Base-by-base conservation (phyloP, 2,888 invertebrate species). In the Sarcophaga caerulescens region DNA sequence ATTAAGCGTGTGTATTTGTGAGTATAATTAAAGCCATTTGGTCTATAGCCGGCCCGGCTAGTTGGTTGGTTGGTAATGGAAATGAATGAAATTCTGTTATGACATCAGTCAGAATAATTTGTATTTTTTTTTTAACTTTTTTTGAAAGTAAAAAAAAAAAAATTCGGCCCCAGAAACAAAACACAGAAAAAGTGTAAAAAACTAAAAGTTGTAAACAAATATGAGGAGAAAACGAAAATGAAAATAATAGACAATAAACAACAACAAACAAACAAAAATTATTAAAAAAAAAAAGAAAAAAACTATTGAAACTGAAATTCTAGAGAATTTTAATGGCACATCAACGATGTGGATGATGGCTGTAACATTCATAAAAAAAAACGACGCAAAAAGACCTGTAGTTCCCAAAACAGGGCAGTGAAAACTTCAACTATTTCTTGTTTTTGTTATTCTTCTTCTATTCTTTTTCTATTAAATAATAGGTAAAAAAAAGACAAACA, bases 151-250 rank as follows among this genome's bases (percentile, higher is more conserved):
- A 87, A 88, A 88, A 70, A 79, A 82, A 85, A 76, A 35, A 77
- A 63, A 47, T 8, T 47, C 2, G 11, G 47, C 47, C 35, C 35
- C 35, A 35, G 35, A 35, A 35, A 35, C 35, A 35, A 35, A 35
- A 35, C 14, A 59, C 8, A 3, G 45, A 79, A 74, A 84, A 59
- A 35, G 59, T 23, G 57, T 23, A 82, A 78, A 89, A 89, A 90
- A 89, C 85, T 85, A 89, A 90, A 91, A 90, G 91, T 90, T 91
- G 91, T 91, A 90, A 90, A 91, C 91, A 91, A 90, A 90, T 91
- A 90, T 90, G 89, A 91, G 89, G 88, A 88, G 88, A 91, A 90
- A 91, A 87, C 68, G 89, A 89, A 91, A 90, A 88, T 88, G 89
- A 90, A 90, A 91, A 77, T 44, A 52, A 52, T 52, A 52, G 17